A percentile compares a stretch with the other conserved stretches of the same genome.
Evolutionary conservation across 2,113 vertebrate species (phyloP).

Genomic region (Carettochelys insculpta): DNA sequence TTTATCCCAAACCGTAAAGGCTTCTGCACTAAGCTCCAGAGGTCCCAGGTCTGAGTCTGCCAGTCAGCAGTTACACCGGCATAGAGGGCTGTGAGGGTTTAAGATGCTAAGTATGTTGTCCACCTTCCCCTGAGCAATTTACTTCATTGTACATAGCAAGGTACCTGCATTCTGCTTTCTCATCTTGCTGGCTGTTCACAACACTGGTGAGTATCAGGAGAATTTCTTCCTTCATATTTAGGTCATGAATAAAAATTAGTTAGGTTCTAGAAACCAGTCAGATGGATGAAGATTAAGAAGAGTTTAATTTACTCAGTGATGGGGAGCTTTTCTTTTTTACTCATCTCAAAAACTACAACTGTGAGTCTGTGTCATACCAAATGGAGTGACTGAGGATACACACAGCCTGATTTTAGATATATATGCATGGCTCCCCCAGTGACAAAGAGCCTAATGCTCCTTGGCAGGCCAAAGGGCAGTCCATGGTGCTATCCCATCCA

Average conservation of each 20-base stretch:
- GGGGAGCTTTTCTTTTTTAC: neutral
- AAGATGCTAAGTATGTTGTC: neutral
- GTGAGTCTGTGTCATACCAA: neutral
- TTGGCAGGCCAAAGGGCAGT: neutral
- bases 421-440: neutral
- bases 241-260: neutral
- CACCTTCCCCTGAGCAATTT: neutral
- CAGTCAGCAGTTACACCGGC: no score
- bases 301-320: neutral
- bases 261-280: neutral
- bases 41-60: no score
- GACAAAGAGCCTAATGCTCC: neutral
- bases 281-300: neutral
- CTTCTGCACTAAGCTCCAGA: no score
- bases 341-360: neutral
- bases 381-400: neutral
- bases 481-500: neutral
- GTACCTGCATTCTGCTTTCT: no score
- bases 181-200: neutral
- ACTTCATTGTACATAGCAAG: neutral
- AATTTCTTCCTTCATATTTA: neutral
- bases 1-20: no score
- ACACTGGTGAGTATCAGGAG: rapidly evolving
- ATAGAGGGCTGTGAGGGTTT: neutral
- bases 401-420: neutral